Percentiles rank a stretch among this genome's conserved stretches.
These are phyloP conservation scores for Malurus elegans DNA, from an alignment of 2,113 vertebrate species.

Conservation along the genomic window DNA sequence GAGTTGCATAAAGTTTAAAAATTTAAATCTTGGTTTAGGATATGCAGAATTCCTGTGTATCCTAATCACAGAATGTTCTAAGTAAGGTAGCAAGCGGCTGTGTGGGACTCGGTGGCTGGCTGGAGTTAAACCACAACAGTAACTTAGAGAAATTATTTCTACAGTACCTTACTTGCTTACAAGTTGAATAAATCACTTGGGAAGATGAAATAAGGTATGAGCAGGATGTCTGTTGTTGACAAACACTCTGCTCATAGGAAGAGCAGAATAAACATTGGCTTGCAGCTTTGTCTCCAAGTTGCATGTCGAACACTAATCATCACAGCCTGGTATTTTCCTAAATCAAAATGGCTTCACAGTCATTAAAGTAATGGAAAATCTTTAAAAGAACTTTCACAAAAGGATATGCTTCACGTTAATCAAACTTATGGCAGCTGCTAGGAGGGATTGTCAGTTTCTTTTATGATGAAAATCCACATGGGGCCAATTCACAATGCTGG, in stretches of 20 bases:
- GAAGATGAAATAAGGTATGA: neutral
- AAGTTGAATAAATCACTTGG: neutral
- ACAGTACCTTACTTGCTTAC: neutral
- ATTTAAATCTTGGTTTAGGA: neutral
- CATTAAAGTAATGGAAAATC: constrained; percentile 33
- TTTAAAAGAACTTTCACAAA: constrained; percentile 35
- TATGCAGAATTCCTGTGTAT: neutral
- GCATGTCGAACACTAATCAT: neutral
- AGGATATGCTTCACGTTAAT: constrained; percentile 10
- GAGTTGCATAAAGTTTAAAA: neutral
- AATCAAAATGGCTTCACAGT: constrained; percentile 15
- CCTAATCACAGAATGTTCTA: neutral
- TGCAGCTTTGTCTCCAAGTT: neutral
- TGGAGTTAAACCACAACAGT: neutral
- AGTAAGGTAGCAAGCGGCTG: neutral
- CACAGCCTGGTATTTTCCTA: neutral
- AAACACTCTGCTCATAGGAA: neutral
- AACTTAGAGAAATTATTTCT: neutral
- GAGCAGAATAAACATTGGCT: neutral
- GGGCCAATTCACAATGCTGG: constrained; percentile 32
- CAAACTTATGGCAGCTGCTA: constrained; percentile 41
- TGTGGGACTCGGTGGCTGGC: neutral
- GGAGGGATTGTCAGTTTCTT: constrained; percentile 21
- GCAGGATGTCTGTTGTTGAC: neutral
- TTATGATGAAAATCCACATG: constrained; percentile 29